Percentiles rank a stretch among this genome's conserved stretches.
phyloP scores from a whole-genome alignment of 1,140 invertebrate genomes.

The Drosophila navojoa region DNA sequence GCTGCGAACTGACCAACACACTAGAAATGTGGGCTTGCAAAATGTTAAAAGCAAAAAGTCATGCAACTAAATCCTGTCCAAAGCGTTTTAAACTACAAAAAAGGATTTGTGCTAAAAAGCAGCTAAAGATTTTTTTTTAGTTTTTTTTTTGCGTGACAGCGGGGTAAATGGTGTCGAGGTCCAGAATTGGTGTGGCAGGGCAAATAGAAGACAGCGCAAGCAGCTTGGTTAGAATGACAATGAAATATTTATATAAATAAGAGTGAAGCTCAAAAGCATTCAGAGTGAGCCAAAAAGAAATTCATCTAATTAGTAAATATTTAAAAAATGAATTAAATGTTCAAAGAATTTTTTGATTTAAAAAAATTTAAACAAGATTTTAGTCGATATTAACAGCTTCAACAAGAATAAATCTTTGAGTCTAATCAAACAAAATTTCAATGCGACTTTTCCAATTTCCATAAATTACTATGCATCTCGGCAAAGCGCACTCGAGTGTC shows the following conservation, averaged over 20 bases:
- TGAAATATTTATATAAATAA: background rate
- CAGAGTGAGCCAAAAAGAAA: background rate
- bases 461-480: background rate
- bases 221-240: slow-evolving; percentile 21
- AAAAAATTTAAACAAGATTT: background rate
- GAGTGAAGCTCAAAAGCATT: background rate
- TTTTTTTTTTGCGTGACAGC: slow-evolving; percentile 32
- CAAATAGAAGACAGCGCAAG: slow-evolving; percentile 27
- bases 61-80: slow-evolving; percentile 81
- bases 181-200: background rate
- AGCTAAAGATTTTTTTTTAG: slow-evolving; percentile 30
- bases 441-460: background rate
- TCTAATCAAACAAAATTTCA: background rate
- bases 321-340: too few species aligned
- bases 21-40: slow-evolving; percentile 54
- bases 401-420: too few species aligned
- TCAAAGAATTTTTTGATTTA: too few species aligned
- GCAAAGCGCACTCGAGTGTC: background rate
- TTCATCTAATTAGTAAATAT: too few species aligned
- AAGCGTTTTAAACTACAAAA: slow-evolving; percentile 80
- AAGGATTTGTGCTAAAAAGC: slow-evolving; percentile 79
- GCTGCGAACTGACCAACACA: slow-evolving; percentile 38
- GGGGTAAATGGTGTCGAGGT: background rate
- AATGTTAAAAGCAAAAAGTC: slow-evolving; percentile 81
- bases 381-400: background rate